These are phyloP conservation scores for Nothocercus nigrocapillus DNA, from an alignment of 2,113 vertebrate species.

Conservation along the genomic window DNA sequence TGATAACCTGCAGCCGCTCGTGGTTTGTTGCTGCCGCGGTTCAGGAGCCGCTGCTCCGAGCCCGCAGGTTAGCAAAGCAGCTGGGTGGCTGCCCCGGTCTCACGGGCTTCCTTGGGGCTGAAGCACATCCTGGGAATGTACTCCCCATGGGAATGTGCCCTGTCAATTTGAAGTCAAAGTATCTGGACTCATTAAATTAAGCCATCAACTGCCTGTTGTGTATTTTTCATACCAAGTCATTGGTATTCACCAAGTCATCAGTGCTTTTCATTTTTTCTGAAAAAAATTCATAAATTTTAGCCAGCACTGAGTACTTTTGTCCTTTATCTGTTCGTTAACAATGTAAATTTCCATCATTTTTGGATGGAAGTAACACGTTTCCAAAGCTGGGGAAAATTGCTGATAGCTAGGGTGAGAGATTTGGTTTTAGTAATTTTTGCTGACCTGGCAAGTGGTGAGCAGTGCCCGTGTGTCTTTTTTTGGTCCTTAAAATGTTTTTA, in stretches of 20 bases:
- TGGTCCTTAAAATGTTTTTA: neutral
- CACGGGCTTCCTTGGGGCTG: rapidly evolving
- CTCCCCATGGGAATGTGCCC: neutral
- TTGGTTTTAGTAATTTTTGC: neutral
- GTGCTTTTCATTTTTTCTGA: rapidly evolving
- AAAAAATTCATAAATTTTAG: neutral
- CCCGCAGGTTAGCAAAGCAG: neutral
- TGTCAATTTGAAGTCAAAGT: neutral
- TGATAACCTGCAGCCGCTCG: neutral
- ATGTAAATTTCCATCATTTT: neutral
- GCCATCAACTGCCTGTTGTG: neutral
- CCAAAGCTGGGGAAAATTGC: neutral
- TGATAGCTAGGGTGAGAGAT: neutral
- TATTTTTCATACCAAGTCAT: neutral
- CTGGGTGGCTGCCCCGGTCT: rapidly evolving
- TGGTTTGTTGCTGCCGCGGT: rapidly evolving
- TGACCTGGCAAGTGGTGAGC: neutral
- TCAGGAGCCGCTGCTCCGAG: neutral
- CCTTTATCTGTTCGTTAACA: rapidly evolving
- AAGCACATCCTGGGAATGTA: rapidly evolving
- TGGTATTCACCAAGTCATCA: neutral
- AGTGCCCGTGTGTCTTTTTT: neutral
- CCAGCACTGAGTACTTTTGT: neutral
- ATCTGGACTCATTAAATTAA: neutral
- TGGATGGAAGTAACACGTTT: rapidly evolving